Percentiles rank a stretch among this genome's conserved stretches.
These are phyloP conservation scores for Thomomys bottae DNA, from an alignment of 2,113 vertebrate genomes.

Conservation along the genomic window DNA sequence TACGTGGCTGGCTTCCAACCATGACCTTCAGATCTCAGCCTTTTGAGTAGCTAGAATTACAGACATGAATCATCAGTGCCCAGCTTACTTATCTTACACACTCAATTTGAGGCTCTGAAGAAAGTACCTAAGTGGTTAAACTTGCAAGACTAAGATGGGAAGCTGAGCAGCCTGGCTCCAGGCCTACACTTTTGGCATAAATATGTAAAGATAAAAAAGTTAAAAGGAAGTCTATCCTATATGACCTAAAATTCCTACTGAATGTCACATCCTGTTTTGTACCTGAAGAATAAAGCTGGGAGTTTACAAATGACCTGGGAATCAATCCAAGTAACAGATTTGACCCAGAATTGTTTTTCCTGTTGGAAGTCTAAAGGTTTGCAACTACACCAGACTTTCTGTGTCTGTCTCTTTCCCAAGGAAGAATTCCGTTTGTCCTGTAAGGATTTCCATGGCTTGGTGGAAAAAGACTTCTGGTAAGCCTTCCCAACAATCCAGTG, in stretches of 20 bases:
- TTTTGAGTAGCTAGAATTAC: no score
- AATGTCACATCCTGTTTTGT: slow-evolving; percentile 6
- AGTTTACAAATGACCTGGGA: not conserved
- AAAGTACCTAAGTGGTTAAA: not conserved
- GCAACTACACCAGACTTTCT: not conserved
- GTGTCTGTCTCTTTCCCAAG: not conserved
- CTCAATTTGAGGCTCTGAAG: not conserved
- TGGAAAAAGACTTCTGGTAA: slow-evolving; percentile 10
- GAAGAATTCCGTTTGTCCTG: not conserved
- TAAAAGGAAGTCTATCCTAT: slow-evolving; percentile 21
- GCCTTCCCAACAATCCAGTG: not conserved
- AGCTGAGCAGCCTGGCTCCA: not conserved
- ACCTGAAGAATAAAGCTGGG: not conserved
- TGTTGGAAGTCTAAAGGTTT: slow-evolving; percentile 16
- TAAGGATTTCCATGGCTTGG: slow-evolving; percentile 17
- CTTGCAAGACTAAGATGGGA: not conserved
- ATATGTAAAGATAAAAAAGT: slow-evolving; percentile 25
- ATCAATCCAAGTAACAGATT: not conserved
- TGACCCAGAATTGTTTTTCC: not conserved
- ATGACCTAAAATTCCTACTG: not conserved
- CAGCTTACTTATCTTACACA: no score
- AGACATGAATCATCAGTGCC: no score
- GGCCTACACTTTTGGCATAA: not conserved
- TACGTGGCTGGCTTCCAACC: no score
- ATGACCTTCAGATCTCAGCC: no score